phyloP scores from a whole-genome alignment of 35 echinoderm and acorn worm genomes.

The Heliocidaris tuberculata region DNA sequence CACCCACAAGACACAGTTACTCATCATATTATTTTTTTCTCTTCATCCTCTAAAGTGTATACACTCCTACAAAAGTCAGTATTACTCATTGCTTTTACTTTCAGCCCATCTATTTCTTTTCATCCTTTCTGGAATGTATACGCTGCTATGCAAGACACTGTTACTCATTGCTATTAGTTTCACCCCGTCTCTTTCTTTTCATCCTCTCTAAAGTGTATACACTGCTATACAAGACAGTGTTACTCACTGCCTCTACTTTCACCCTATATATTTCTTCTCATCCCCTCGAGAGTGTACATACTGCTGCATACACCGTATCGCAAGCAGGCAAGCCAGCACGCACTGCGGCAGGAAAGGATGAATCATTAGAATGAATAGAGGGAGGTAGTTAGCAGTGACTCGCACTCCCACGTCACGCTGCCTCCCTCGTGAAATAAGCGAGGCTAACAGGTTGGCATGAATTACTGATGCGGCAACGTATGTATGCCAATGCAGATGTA shows the following conservation, averaged over 20 bases:
- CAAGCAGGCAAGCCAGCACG: background rate
- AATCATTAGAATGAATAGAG: background rate
- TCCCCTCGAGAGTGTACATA: background rate
- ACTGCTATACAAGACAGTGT: background rate
- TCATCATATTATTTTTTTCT: background rate
- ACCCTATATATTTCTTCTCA: background rate
- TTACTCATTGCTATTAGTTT: background rate
- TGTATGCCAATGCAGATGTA: background rate
- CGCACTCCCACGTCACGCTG: background rate
- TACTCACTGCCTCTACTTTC: background rate
- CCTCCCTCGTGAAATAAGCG: background rate
- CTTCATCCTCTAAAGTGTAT: background rate
- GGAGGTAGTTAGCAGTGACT: background rate
- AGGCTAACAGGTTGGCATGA: constrained; percentile 8
- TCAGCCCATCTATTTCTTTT: background rate
- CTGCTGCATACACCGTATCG: background rate
- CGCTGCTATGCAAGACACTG: background rate
- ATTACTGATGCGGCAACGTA: background rate
- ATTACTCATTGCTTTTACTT: background rate
- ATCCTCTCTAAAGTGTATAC: background rate
- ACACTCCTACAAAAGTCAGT: background rate
- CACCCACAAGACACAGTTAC: background rate
- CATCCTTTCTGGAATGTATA: background rate
- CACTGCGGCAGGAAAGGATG: background rate
- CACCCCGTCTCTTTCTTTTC: background rate